These are phyloP conservation scores for Caenorhabditis sp. DNA, from an alignment of 2,888 invertebrate genomes.

Conservation along the genomic window DNA sequence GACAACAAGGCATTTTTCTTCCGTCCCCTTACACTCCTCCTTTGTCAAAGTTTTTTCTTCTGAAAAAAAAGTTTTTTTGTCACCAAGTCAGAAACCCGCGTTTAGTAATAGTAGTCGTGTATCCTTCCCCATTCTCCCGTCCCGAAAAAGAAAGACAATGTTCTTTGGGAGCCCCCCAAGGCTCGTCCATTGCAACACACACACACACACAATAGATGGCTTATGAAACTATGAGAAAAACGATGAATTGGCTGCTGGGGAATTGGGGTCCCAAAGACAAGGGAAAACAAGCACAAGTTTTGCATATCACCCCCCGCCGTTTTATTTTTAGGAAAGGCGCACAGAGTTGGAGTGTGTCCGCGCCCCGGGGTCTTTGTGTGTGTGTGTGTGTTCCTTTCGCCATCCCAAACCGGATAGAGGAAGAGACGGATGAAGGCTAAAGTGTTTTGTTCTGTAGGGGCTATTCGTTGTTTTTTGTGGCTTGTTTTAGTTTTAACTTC, in stretches of 20 bases:
- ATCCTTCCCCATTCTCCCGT: neutral
- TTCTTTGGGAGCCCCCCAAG: conserved; percentile 3
- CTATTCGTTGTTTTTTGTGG: neutral
- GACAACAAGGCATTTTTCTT: conserved; percentile 10
- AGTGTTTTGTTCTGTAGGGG: conserved; percentile 9
- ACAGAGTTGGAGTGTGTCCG: conserved; percentile 12
- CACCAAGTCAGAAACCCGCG: neutral
- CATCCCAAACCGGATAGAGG: conserved; percentile 4
- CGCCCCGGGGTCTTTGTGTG: conserved; percentile 7
- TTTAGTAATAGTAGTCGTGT: conserved; percentile 21
- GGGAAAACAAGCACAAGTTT: conserved; percentile 48
- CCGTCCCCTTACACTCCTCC: neutral
- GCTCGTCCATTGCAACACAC: conserved; percentile 11
- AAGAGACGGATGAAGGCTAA: neutral
- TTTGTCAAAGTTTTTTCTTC: conserved; percentile 1
- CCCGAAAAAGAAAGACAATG: conserved; percentile 11
- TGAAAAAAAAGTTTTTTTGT: neutral
- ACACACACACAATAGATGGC: conserved; percentile 54
- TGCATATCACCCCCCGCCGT: conserved; percentile 54
- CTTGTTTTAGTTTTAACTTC: neutral
- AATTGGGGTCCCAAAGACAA: conserved; percentile 44
- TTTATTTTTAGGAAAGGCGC: conserved; percentile 10
- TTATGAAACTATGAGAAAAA: conserved; percentile 66
- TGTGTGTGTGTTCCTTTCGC: conserved; percentile 21
- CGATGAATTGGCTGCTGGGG: conserved; percentile 69